Conservation (phyloP, 2,113 vertebrate genomes). For the Chloropsis hardwickii region DNA sequence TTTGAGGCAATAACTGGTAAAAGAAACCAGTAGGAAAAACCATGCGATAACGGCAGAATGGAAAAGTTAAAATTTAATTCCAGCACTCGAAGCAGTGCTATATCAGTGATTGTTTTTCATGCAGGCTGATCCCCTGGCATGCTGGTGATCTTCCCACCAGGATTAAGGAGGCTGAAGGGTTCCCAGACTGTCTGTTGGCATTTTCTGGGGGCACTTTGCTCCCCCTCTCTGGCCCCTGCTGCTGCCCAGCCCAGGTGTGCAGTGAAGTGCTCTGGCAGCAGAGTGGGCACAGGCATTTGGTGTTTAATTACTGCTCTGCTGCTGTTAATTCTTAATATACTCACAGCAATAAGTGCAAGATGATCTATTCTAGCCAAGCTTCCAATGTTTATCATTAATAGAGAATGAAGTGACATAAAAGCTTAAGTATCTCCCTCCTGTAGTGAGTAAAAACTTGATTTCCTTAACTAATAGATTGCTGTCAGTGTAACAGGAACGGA, state of each 20-base stretch:
- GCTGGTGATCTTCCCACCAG: not conserved
- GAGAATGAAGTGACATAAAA: not conserved
- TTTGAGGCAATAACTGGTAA: not conserved
- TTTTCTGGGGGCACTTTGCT: not conserved
- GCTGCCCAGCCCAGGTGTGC: not conserved
- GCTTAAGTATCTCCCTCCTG: not conserved
- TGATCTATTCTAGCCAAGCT: not conserved
- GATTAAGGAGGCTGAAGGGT: not conserved
- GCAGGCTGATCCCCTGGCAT: not conserved
- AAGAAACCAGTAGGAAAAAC: not conserved
- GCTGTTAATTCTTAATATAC: not conserved
- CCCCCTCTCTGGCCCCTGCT: not conserved
- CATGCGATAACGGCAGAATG: accelerated
- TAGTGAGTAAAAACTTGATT: slow-evolving; percentile 15
- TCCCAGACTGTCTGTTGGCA: not conserved
- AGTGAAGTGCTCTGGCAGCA: not conserved
- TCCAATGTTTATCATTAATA: not conserved
- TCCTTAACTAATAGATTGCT: slow-evolving; percentile 9
- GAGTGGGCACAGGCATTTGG: not conserved
- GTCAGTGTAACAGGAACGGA: not conserved
- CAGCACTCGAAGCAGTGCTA: not conserved
- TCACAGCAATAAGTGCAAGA: not conserved
- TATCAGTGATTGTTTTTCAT: accelerated
- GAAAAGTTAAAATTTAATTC: not conserved
- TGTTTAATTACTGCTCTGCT: not conserved